phyloP scores from a whole-genome alignment of 2,888 invertebrate genomes.

The Eupelmus urozonus region DNA sequence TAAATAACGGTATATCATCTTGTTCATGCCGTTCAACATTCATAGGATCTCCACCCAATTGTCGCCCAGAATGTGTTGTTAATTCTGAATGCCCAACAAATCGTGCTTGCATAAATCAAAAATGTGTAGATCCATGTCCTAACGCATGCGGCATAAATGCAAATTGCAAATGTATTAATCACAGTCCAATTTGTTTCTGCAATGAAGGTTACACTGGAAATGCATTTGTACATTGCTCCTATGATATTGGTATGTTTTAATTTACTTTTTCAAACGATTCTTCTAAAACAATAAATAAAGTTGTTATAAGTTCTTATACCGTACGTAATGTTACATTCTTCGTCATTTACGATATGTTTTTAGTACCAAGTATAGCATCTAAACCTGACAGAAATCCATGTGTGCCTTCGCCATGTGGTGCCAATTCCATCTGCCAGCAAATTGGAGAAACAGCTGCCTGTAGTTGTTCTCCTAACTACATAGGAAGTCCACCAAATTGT shows the following conservation, averaged over 20 bases:
- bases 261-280: background rate
- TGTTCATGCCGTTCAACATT: slow-evolving; percentile 79
- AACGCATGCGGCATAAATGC: slow-evolving; percentile 80
- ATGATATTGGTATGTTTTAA: slow-evolving; percentile 22
- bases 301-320: too few relatives aligned
- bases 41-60: slow-evolving; percentile 79
- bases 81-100: slow-evolving; percentile 80
- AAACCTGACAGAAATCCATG: slow-evolving; percentile 76
- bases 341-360: too few relatives aligned
- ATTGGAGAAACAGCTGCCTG: slow-evolving; percentile 78
- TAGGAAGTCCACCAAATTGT: slow-evolving; percentile 81
- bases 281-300: too few relatives aligned
- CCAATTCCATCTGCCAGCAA: slow-evolving; percentile 88
- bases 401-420: slow-evolving; percentile 82
- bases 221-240: slow-evolving; percentile 76
- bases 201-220: slow-evolving; percentile 79
- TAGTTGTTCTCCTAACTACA: slow-evolving; percentile 72
- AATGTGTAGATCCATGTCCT: slow-evolving; percentile 79
- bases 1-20: slow-evolving; percentile 76
- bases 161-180: slow-evolving; percentile 80
- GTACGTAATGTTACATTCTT: background rate
- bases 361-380: slow-evolving; percentile 74
- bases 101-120: slow-evolving; percentile 79
- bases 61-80: slow-evolving; percentile 79
- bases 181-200: slow-evolving; percentile 81